Evolutionary conservation across 2,113 vertebrate genomes (phyloP), one percentile per base, ranked within the genome.

Genomic region (Ptyas mucosa): DNA sequence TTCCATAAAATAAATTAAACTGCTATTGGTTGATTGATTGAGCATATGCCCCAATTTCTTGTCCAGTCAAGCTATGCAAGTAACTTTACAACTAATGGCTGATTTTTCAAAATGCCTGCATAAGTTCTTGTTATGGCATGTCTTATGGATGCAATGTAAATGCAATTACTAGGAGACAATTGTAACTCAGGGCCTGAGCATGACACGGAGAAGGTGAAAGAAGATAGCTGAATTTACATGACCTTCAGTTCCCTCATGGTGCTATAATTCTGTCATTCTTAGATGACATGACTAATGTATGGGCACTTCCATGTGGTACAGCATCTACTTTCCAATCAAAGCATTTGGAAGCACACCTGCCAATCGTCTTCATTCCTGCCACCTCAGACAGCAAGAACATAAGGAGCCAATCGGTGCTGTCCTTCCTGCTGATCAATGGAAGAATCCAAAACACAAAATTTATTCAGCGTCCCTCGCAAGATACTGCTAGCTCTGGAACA

Each of bases 271-370:
- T 57, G 57, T 46, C 53, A 49, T 86, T 43, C 53, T 58, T 91
- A 29, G 14, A 49, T 53, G 24, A 0, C 8, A 18, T 94, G 57
- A 95, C 95, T 93, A 96, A 96, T 92, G 89, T 53, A 93, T 21
- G 51, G 57, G 89, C 85, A 95, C 29, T 20, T 81, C 69, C 69
- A 20, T 39, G 8, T 39, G 34, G 69, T 34, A 39, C 69, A 39
- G 20, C n/a, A 21, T 39, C 18, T 81, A 21, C 34, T 81, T 39
- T 75, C 15, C 69, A 75, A 75, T 39, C 69, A 34, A 75, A 75
- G 15, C 69, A 75, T 34, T 75, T 75, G 69, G 15, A 75, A 20
- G 15, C 14, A 75, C 1, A 75, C 69, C 6, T 75, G 29, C n/a
- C 69, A 34, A 20, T 75, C 69, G 1, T 18, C n/a, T 75, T 81